Conservation (phyloP, 2,797 vertebrate genomes). For the Tenualosa thibaudeaui region DNA sequence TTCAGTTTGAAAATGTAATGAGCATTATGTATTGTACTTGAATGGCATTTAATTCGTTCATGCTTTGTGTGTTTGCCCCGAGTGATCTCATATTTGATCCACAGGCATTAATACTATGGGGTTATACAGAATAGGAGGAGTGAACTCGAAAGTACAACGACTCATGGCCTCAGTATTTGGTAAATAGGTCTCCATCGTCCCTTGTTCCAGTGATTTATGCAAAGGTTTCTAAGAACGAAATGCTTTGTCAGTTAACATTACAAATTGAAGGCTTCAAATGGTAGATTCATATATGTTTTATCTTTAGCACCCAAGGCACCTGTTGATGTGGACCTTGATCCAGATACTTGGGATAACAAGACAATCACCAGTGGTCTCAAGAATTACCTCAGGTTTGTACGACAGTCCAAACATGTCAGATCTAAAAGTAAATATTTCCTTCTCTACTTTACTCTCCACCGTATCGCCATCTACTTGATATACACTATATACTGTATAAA, state of each 20-base stretch:
- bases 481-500: slow-evolving; percentile 12
- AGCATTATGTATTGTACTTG: not conserved
- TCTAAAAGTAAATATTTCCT: not conserved
- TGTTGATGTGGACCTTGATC: slow-evolving; percentile 88
- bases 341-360: slow-evolving; percentile 96
- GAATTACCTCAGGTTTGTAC: slow-evolving; percentile 93
- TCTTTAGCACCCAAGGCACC: slow-evolving; percentile 85
- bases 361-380: slow-evolving; percentile 97
- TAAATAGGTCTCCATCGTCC: slow-evolving; percentile 66
- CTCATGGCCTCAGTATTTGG: slow-evolving; percentile 95
- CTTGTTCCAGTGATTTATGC: not conserved
- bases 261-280: slow-evolving; percentile 1
- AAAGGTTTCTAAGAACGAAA: slow-evolving; percentile 42
- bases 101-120: slow-evolving; percentile 91
- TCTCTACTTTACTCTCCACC: slow-evolving; percentile 23
- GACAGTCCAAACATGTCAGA: not conserved
- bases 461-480: not conserved
- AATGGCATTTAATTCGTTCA: not conserved
- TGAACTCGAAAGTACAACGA: slow-evolving; percentile 98
- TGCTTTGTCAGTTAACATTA: slow-evolving; percentile 57
- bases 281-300: slow-evolving; percentile 25
- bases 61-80: not conserved
- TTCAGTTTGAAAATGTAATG: not conserved
- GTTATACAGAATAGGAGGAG: slow-evolving; percentile 94
- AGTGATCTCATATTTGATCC: not conserved